Percentiles rank a stretch among this genome's conserved stretches.
Conservation (phyloP, 2,797 vertebrate species). For the Sebastes dallii region DNA sequence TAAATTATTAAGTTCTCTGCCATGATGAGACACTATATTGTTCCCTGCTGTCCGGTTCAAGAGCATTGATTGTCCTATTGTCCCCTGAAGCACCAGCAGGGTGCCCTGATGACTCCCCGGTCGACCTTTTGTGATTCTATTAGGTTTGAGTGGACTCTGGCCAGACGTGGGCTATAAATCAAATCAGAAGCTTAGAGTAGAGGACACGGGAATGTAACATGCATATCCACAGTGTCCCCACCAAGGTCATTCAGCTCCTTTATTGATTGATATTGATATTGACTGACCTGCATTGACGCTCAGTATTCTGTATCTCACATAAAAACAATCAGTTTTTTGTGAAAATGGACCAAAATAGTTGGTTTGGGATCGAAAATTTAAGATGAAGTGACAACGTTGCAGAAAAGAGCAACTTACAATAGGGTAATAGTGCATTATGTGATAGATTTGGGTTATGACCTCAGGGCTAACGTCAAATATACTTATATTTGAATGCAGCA, state of each 20-base stretch:
- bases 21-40: neutral
- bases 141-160: slow-evolving; percentile 52
- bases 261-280: slow-evolving; percentile 13
- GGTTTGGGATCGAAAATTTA: neutral
- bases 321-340: neutral
- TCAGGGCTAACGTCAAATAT: slow-evolving; percentile 19
- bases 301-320: neutral
- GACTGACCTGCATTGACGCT: neutral
- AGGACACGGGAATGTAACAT: slow-evolving; percentile 22
- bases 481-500: slow-evolving; percentile 6
- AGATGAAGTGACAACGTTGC: neutral
- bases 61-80: slow-evolving; percentile 27
- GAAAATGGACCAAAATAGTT: neutral
- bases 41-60: slow-evolving; percentile 15
- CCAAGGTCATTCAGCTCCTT: slow-evolving; percentile 32
- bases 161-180: slow-evolving; percentile 60
- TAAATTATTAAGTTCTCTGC: slow-evolving; percentile 20
- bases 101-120: slow-evolving; percentile 15
- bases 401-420: neutral
- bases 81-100: neutral
- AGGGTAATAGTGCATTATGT: neutral
- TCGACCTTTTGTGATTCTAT: slow-evolving; percentile 55
- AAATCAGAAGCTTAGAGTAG: slow-evolving; percentile 50
- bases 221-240: slow-evolving; percentile 15
- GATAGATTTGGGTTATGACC: slow-evolving; percentile 33